These are phyloP conservation scores for Tamandua tetradactyla DNA, from an alignment of 2,797 vertebrate genomes.

Conservation along the genomic window DNA sequence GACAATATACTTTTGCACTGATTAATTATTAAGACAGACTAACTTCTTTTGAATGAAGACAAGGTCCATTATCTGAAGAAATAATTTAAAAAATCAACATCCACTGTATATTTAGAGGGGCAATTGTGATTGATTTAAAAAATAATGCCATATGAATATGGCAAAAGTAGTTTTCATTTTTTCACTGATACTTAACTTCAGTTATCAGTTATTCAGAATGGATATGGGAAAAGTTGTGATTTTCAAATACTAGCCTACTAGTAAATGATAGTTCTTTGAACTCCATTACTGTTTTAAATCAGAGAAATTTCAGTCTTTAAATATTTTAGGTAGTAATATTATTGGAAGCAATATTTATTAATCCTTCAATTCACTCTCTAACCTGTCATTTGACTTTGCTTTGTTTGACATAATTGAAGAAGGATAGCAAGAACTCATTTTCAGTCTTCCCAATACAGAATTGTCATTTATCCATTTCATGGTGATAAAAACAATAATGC, in stretches of 20 bases:
- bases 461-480: background rate
- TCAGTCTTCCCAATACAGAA: background rate
- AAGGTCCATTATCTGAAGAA: background rate
- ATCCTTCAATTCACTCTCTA: background rate
- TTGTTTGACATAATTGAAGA: background rate
- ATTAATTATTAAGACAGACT: constrained; percentile 57
- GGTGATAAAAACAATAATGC: background rate
- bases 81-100: background rate
- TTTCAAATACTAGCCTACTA: background rate
- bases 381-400: background rate
- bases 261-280: background rate
- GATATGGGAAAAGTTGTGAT: background rate
- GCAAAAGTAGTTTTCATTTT: background rate
- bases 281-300: background rate
- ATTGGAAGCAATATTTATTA: background rate
- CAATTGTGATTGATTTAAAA: background rate
- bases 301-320: background rate
- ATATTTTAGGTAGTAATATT: background rate
- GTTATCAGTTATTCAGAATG: background rate
- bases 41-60: constrained; percentile 53
- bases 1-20: constrained; percentile 42
- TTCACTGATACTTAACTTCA: background rate
- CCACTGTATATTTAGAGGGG: background rate
- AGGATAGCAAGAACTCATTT: background rate
- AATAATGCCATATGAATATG: background rate